Conservation (phyloP, 2,113 vertebrate genomes). For the Egretta garzetta region DNA sequence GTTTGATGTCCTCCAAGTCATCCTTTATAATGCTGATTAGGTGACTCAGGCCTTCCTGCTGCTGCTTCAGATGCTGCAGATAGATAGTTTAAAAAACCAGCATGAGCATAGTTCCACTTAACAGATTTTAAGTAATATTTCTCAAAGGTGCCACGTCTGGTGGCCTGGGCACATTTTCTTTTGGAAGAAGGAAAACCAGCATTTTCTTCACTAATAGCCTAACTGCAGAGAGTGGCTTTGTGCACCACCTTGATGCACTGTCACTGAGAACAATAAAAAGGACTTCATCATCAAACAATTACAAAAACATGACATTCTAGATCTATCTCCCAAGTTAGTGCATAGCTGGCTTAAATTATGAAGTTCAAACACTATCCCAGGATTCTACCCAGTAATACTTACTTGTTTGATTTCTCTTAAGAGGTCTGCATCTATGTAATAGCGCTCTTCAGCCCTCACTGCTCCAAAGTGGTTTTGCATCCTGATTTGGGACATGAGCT, state of each 20-base stretch:
- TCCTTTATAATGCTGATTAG: constrained; percentile 96
- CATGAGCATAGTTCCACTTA: neutral
- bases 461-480: constrained; percentile 98
- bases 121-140: neutral
- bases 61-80: constrained; percentile 93
- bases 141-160: neutral
- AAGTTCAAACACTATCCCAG: neutral
- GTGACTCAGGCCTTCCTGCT: constrained; percentile 95
- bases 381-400: neutral
- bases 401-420: constrained; percentile 95
- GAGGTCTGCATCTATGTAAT: constrained; percentile 91
- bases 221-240: neutral
- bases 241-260: neutral
- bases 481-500: constrained; percentile 97
- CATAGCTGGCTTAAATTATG: neutral
- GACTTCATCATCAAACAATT: neutral
- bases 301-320: neutral
- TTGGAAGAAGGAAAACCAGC: neutral
- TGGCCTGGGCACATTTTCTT: neutral
- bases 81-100: neutral
- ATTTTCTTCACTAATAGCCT: neutral
- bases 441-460: constrained; percentile 91
- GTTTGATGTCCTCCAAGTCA: constrained; percentile 95
- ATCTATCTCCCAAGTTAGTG: neutral
- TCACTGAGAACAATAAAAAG: neutral